Conservation (phyloP, 2,888 invertebrate genomes). For the Acronicta alni region DNA sequence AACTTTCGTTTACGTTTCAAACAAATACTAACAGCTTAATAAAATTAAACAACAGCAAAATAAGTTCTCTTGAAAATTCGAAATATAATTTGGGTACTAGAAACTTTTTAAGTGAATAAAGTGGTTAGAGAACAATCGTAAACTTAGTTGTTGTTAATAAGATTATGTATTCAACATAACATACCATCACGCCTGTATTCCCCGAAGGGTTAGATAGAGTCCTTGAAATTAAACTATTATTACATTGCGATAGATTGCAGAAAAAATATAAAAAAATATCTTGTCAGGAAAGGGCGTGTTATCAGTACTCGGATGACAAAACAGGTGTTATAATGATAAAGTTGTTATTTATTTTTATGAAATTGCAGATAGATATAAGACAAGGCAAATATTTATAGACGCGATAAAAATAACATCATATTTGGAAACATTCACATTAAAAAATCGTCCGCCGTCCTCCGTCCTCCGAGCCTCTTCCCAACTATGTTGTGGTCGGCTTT, state of each 20-base stretch:
- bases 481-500: no score
- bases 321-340: background rate
- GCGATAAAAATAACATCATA: background rate
- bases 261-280: no score
- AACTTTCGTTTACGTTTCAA: conserved; percentile 24
- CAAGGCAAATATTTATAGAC: background rate
- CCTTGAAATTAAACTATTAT: no score
- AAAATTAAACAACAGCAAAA: conserved; percentile 25
- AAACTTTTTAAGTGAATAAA: conserved; percentile 44
- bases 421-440: no score
- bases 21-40: conserved; percentile 13
- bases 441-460: no score
- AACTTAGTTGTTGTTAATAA: conserved; percentile 7
- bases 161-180: background rate
- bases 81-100: conserved; percentile 13
- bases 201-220: no score
- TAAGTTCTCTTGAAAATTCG: conserved; percentile 32
- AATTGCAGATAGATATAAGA: background rate
- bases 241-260: no score
- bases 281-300: background rate
- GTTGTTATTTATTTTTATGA: background rate
- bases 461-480: no score
- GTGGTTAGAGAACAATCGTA: conserved; percentile 24
- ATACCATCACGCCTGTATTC: no score
- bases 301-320: background rate